Percentiles rank a stretch among this genome's conserved stretches.
These are phyloP conservation scores for Drosophila antonietae DNA, from an alignment of 2,888 invertebrate species.

Conservation along the genomic window DNA sequence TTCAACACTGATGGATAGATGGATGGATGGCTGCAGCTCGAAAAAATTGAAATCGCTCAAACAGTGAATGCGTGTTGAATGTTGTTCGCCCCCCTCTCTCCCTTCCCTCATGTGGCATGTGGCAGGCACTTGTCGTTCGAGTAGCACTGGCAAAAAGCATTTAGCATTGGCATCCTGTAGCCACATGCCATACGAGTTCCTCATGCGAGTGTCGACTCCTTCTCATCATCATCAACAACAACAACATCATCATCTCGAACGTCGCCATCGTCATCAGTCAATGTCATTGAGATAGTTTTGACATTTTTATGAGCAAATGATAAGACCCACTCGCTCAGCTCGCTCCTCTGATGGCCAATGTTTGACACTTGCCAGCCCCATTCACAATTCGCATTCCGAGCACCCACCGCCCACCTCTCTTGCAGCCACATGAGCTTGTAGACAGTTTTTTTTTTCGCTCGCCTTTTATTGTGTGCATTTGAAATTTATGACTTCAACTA, in stretches of 20 bases:
- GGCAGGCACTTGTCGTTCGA: slow-evolving; percentile 46
- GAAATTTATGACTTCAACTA: slow-evolving; percentile 59
- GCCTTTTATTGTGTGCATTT: slow-evolving; percentile 35
- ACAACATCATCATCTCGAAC: slow-evolving; percentile 30
- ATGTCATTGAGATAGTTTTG: slow-evolving; percentile 79
- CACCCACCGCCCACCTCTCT: slow-evolving; percentile 4
- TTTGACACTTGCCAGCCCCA: slow-evolving; percentile 74
- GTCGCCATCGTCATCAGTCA: slow-evolving; percentile 73
- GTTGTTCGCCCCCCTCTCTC: neutral
- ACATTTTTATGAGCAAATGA: slow-evolving; percentile 81
- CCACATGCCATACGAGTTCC: slow-evolving; percentile 37
- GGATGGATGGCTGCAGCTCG: slow-evolving; percentile 41
- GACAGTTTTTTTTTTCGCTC: slow-evolving; percentile 29
- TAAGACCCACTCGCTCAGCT: slow-evolving; percentile 70
- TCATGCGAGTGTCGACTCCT: slow-evolving; percentile 38
- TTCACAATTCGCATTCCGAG: slow-evolving; percentile 31
- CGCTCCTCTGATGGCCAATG: slow-evolving; percentile 68
- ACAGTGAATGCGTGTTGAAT: slow-evolving; percentile 51
- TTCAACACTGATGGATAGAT: slow-evolving; percentile 55
- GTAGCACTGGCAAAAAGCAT: slow-evolving; percentile 60
- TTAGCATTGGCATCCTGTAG: slow-evolving; percentile 73
- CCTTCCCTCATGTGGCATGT: slow-evolving; percentile 2
- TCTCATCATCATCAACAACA: slow-evolving; percentile 22
- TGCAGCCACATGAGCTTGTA: slow-evolving; percentile 11
- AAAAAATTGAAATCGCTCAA: slow-evolving; percentile 67